Conservation (phyloP, 2,113 vertebrate species). For the Saimiri boliviensis region DNA sequence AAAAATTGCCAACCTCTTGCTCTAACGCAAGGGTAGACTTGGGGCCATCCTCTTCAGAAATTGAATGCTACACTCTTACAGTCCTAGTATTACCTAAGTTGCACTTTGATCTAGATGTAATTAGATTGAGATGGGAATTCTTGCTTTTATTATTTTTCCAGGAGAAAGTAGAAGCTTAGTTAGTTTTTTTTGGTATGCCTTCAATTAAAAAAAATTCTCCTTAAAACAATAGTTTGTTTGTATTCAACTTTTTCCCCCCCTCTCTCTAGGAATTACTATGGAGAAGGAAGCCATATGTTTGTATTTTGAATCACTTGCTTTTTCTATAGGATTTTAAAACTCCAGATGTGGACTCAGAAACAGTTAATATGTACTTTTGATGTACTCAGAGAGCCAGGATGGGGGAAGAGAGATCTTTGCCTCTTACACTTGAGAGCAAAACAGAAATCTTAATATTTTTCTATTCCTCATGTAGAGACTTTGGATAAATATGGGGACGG, state of each 20-base stretch:
- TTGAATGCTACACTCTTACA: neutral
- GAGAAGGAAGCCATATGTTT: conserved; percentile 59
- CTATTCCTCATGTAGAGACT: neutral
- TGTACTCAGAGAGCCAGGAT: neutral
- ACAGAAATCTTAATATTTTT: conserved; percentile 21
- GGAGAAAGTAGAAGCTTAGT: conserved; percentile 60
- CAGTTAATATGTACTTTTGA: conserved; percentile 25
- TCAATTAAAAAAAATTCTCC: conserved; percentile 30
- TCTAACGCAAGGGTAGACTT: neutral
- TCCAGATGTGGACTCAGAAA: conserved; percentile 60
- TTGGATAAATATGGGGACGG: neutral
- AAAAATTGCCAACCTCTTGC: neutral
- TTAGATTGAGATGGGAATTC: neutral
- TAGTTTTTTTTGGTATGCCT: conserved; percentile 41
- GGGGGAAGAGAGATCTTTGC: neutral
- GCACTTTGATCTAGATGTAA: conserved; percentile 17
- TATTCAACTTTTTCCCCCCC: neutral
- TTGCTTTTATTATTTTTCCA: conserved; percentile 43
- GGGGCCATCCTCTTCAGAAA: neutral
- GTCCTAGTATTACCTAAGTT: neutral
- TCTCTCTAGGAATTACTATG: conserved; percentile 12
- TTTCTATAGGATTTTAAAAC: conserved; percentile 55
- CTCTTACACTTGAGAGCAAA: neutral
- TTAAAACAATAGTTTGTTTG: conserved; percentile 63
- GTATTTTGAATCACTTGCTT: conserved; percentile 67